Percentiles rank a stretch among this genome's conserved stretches.
phyloP scores from a whole-genome alignment of 2,797 vertebrate genomes.

The Cossypha heuglini region DNA sequence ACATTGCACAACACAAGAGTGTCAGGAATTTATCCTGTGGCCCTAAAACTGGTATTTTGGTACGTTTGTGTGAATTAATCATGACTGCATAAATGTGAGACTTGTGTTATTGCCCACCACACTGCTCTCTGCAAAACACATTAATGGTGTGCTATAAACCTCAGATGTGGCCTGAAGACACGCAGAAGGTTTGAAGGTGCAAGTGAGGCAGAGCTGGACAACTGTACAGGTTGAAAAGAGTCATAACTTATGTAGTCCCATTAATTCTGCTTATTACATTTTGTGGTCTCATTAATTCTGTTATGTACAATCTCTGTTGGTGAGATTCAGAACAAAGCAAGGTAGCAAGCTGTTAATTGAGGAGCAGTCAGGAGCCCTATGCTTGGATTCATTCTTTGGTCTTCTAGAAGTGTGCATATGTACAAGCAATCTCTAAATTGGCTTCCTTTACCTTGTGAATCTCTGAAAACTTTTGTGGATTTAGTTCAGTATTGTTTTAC shows the following conservation, averaged over 20 bases:
- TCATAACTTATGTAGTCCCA: fast-evolving
- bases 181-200: background rate
- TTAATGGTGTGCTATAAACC: background rate
- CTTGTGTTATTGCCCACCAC: background rate
- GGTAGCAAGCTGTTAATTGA: background rate
- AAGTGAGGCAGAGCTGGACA: fast-evolving
- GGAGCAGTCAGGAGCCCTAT: background rate
- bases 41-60: background rate
- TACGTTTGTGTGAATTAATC: background rate
- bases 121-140: background rate
- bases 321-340: background rate
- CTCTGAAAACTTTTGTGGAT: background rate
- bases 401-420: background rate
- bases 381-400: background rate
- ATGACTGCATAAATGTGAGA: background rate
- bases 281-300: too few relatives aligned
- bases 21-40: background rate
- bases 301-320: background rate
- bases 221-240: background rate
- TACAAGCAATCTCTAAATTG: background rate
- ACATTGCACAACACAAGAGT: background rate
- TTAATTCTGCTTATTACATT: background rate
- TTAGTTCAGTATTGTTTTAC: background rate
- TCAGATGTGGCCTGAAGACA: background rate
- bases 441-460: background rate